These are phyloP conservation scores for Scleropages formosus DNA, from an alignment of 2,797 vertebrate genomes.

Conservation along the genomic window DNA sequence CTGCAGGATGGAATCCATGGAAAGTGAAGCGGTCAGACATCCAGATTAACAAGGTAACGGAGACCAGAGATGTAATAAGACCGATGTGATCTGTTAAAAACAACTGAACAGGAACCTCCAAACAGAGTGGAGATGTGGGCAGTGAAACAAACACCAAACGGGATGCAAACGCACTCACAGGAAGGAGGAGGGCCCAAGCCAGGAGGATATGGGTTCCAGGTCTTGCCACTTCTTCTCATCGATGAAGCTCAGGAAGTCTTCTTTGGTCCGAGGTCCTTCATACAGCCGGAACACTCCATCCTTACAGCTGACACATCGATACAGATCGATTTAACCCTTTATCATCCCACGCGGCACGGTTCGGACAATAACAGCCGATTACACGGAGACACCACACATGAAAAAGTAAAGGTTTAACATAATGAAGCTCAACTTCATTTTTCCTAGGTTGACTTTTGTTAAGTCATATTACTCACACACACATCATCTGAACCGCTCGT, in stretches of 20 bases:
- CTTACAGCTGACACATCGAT: slow-evolving; percentile 76
- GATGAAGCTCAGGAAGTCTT: slow-evolving; percentile 89
- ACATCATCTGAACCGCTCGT: too few species aligned
- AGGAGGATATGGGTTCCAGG: slow-evolving; percentile 85
- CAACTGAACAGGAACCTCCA: neutral
- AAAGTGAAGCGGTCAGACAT: neutral
- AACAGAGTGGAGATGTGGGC: neutral
- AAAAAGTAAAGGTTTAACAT: too few species aligned
- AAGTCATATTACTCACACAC: too few species aligned
- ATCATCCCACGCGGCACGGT: too few species aligned
- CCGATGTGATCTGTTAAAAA: too few species aligned
- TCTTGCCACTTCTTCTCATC: slow-evolving; percentile 88
- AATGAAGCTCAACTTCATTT: too few species aligned
- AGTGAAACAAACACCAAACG: neutral
- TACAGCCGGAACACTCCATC: slow-evolving; percentile 90
- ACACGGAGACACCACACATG: too few species aligned
- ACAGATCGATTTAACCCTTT: neutral
- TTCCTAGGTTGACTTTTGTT: too few species aligned
- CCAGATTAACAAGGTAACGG: neutral
- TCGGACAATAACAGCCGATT: too few species aligned
- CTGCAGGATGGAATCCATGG: slow-evolving; percentile 61
- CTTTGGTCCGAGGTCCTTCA: slow-evolving; percentile 86
- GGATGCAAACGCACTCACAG: slow-evolving; percentile 72
- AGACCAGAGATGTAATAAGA: neutral
- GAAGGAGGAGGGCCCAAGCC: slow-evolving; percentile 88